Conservation (phyloP, 53 echinoderm and acorn worm genomes). For the Actinopyga echinites region DNA sequence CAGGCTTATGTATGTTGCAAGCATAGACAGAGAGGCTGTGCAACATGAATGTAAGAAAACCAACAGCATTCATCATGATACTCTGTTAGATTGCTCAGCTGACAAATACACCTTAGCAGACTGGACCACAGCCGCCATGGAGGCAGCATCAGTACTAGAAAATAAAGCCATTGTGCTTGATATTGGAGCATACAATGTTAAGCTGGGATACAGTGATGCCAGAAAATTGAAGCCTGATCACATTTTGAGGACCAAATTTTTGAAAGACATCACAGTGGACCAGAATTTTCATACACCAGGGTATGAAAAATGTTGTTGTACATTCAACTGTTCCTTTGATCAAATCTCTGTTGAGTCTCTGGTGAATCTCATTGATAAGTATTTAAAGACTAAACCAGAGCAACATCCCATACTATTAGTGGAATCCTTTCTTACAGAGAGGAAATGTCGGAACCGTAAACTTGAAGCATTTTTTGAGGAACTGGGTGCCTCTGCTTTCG, state of each 20-base stretch:
- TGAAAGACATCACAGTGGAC: too few species aligned
- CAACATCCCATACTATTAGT: slow-evolving; percentile 56
- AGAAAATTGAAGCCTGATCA: slow-evolving; percentile 53
- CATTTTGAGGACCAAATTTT: slow-evolving; percentile 19
- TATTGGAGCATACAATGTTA: slow-evolving; percentile 50
- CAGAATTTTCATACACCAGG: background rate
- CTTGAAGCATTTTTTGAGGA: slow-evolving; percentile 61
- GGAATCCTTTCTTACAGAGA: slow-evolving; percentile 32
- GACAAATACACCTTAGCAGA: too few species aligned
- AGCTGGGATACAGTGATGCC: slow-evolving; percentile 53
- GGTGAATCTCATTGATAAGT: slow-evolving; percentile 14
- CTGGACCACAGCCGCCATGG: too few species aligned
- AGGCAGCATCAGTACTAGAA: background rate
- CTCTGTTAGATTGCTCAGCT: too few species aligned
- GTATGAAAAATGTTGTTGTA: background rate
- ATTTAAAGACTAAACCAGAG: slow-evolving; percentile 5
- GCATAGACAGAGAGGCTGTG: too few species aligned
- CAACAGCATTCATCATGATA: too few species aligned
- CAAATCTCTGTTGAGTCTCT: slow-evolving; percentile 26
- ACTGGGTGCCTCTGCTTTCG: slow-evolving; percentile 49
- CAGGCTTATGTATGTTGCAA: too few species aligned
- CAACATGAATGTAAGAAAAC: too few species aligned
- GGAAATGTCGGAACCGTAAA: slow-evolving; percentile 18
- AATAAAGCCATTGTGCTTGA: slow-evolving; percentile 54
- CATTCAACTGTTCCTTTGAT: background rate